Percentiles rank a stretch among this genome's conserved stretches.
These are phyloP conservation scores for Papilio polyxenes DNA, from an alignment of 1,140 invertebrate species.

Conservation along the genomic window DNA sequence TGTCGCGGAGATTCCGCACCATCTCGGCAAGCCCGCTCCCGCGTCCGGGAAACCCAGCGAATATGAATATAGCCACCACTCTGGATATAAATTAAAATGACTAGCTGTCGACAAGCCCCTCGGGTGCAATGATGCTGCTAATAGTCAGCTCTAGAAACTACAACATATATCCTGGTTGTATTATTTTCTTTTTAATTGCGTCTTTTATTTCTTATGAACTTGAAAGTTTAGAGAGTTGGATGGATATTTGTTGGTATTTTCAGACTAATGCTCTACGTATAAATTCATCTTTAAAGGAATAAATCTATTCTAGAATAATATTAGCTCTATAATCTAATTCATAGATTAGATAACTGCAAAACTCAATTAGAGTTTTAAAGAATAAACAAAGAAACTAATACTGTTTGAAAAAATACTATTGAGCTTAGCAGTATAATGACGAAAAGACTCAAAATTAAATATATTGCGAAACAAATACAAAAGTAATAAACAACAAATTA, in stretches of 20 bases:
- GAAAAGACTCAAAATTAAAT: background rate
- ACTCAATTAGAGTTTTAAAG: too few species aligned
- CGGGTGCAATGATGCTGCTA: constrained; percentile 36
- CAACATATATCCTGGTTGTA: background rate
- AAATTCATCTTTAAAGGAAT: too few species aligned
- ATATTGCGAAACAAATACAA: background rate
- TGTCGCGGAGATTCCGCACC: constrained; percentile 54
- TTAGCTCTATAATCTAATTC: too few species aligned
- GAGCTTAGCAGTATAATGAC: background rate
- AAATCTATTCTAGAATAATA: too few species aligned
- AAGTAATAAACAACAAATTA: background rate
- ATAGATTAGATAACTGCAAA: too few species aligned
- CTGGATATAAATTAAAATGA: constrained; percentile 60
- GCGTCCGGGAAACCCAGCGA: constrained; percentile 54
- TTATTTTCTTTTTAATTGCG: constrained; percentile 8
- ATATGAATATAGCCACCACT: constrained; percentile 57
- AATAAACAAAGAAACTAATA: too few species aligned
- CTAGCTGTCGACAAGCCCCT: constrained; percentile 44
- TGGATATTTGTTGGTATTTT: background rate
- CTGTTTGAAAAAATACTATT: background rate
- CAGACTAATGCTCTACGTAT: too few species aligned
- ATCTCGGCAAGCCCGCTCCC: constrained; percentile 52
- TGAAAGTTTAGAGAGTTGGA: background rate
- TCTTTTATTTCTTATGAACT: background rate
- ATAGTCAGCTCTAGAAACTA: constrained; percentile 23